Evolutionary conservation across 2,797 vertebrate genomes (phyloP).

Genomic region (Rhinoraja longicauda): DNA sequence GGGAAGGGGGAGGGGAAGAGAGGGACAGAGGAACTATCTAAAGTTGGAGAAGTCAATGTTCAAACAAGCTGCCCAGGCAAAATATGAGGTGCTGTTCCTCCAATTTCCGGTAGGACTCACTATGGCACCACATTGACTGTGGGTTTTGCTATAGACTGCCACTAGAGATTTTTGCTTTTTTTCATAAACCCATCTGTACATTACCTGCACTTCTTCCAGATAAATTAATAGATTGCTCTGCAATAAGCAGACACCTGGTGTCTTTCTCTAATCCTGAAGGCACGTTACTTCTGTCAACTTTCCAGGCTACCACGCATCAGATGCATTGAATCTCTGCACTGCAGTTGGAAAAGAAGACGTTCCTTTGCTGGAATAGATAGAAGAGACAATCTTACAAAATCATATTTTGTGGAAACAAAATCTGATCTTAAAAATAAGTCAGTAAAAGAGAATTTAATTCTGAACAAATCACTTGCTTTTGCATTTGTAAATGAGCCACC

Average conservation of each 20-base stretch:
- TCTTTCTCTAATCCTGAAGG: constrained; percentile 19
- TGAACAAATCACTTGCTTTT: not conserved
- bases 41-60: too few species aligned
- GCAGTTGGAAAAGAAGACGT: not conserved
- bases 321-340: not conserved
- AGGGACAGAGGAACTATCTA: too few species aligned
- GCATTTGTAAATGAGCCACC: not conserved
- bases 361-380: not conserved
- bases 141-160: not conserved
- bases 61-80: too few species aligned
- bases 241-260: not conserved
- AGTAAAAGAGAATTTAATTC: not conserved
- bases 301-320: not conserved
- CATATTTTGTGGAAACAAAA: not conserved
- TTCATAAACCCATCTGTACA: constrained; percentile 35
- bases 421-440: not conserved
- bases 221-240: constrained; percentile 26
- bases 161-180: not conserved
- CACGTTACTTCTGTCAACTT: not conserved
- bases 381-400: not conserved
- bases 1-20: too few species aligned
- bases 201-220: not conserved
- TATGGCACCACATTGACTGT: not conserved
- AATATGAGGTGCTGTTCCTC: too few species aligned
- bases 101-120: too few species aligned